Conservation (phyloP, 2,113 vertebrate genomes). For the Sitta europaea region DNA sequence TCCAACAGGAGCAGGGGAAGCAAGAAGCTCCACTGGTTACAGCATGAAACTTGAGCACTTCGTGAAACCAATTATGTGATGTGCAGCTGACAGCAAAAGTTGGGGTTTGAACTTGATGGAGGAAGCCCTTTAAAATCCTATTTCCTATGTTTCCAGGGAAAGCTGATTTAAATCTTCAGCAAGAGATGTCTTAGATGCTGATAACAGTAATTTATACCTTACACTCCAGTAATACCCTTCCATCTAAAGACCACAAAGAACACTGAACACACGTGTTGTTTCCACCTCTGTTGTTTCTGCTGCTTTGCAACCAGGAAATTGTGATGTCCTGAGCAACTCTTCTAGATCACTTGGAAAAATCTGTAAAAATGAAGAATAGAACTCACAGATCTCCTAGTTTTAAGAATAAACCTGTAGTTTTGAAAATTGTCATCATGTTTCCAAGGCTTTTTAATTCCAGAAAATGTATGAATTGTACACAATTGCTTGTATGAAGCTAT, state of each 20-base stretch:
- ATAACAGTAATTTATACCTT: slow-evolving; percentile 47
- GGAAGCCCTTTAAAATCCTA: slow-evolving; percentile 32
- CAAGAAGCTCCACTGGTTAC: background rate
- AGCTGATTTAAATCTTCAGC: slow-evolving; percentile 9
- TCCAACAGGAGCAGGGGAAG: background rate
- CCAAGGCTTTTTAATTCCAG: slow-evolving; percentile 9
- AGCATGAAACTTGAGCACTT: slow-evolving; percentile 3
- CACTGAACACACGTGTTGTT: background rate
- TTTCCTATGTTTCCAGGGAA: slow-evolving; percentile 15
- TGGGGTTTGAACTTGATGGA: background rate
- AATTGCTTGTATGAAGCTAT: slow-evolving; percentile 39
- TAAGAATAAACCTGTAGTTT: slow-evolving; percentile 4
- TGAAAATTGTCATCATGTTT: slow-evolving; percentile 17
- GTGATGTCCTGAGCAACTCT: background rate
- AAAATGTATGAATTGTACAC: slow-evolving; percentile 37
- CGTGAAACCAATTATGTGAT: background rate
- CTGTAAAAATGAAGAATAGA: slow-evolving; percentile 8
- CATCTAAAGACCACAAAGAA: background rate
- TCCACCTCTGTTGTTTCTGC: background rate
- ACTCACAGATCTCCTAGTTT: background rate
- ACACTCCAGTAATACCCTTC: background rate
- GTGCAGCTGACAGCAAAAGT: slow-evolving; percentile 17
- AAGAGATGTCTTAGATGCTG: slow-evolving; percentile 13
- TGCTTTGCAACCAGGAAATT: slow-evolving; percentile 2
- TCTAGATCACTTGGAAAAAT: background rate